Base-by-base conservation (phyloP, 1,140 invertebrate genomes). In the Drosophila oshimai region DNA sequence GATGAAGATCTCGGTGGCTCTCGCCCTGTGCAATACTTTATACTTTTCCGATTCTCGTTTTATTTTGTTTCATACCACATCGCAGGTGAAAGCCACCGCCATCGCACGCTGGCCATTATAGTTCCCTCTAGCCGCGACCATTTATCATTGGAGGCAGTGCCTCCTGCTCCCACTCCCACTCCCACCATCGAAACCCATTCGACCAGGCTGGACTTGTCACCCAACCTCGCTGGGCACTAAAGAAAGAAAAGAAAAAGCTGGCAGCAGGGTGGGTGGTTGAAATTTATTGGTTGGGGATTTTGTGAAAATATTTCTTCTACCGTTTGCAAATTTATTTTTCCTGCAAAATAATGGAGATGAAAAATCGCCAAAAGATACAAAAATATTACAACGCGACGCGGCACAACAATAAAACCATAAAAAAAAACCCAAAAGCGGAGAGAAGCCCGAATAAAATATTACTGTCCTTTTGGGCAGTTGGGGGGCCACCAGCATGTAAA, bases 271-370 rank as follows among this genome's bases (percentile, higher is more conserved):
- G 47, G 55, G 60, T 53, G 45, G 44, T n/a, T 34, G 51, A 49
- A 89, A 88, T 89, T 88, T 89, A 88, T 88, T 60, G 83, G 71
- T 71, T 74, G 57, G 57, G 49, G 74, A 89, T 88, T 89, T 79
- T 67, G 71, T 68, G 71, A 79, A 73, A 86, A 86, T 83, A 86
- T 88, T 79, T 88, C 72, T 84, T 49, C 57, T 47, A 68, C 62
- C 67, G 76, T 77, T 87, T 86, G 81, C 83, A 86, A 86, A 86
- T 86, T 86, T 86, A 86, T 87, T 86, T 87, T 73, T 60, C 75
- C 80, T 57, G 53, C 68, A 78, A 86, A 80, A 87, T 84, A 84
- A 86, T 87, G 76, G 72, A 87, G 61, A 87, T 86, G 81, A 86
- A 87, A 76, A 86, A 86, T 84, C 71, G 71, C 57, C 57, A 39